phyloP scores from a whole-genome alignment of 2,888 invertebrate genomes.

The Tetranychus piercei region DNA sequence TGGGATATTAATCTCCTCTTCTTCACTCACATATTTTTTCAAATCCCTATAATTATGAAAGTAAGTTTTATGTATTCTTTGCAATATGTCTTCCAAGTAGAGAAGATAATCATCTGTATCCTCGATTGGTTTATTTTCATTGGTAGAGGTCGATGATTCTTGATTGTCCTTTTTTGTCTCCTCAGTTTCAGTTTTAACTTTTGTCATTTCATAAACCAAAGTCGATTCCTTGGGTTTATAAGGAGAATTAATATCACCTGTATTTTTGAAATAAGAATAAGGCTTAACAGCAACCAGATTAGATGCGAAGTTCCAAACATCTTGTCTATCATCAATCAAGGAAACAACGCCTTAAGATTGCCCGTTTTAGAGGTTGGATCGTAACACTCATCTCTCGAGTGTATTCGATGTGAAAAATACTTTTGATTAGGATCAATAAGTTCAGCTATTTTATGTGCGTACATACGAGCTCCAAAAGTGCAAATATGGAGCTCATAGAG shows the following conservation, averaged over 20 bases:
- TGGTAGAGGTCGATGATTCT: neutral
- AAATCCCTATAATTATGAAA: conserved; percentile 48
- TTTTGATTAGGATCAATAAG: conserved; percentile 62
- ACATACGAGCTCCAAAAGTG: conserved; percentile 89
- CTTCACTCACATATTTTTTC: conserved; percentile 28
- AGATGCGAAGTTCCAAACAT: conserved; percentile 91
- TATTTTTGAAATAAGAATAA: conserved; percentile 71
- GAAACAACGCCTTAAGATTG: conserved; percentile 88
- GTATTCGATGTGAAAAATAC: conserved; percentile 71
- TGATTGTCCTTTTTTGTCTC: neutral
- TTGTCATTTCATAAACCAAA: neutral
- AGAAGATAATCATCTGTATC: conserved; percentile 67
- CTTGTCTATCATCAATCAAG: conserved; percentile 97
- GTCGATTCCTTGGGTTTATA: conserved; percentile 15
- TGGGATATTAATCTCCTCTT: conserved; percentile 36
- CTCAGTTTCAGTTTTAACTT: neutral
- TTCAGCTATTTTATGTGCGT: conserved; percentile 83
- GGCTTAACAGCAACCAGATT: conserved; percentile 90
- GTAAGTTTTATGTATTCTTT: conserved; percentile 57
- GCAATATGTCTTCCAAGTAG: conserved; percentile 74
- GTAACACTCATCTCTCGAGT: conserved; percentile 94
- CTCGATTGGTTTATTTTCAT: conserved; percentile 41
- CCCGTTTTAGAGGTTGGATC: conserved; percentile 86
- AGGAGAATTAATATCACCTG: conserved; percentile 39
- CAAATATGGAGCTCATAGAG: conserved; percentile 91